These are phyloP conservation scores for Sander vitreus DNA, from an alignment of 2,113 vertebrate genomes.

Conservation along the genomic window DNA sequence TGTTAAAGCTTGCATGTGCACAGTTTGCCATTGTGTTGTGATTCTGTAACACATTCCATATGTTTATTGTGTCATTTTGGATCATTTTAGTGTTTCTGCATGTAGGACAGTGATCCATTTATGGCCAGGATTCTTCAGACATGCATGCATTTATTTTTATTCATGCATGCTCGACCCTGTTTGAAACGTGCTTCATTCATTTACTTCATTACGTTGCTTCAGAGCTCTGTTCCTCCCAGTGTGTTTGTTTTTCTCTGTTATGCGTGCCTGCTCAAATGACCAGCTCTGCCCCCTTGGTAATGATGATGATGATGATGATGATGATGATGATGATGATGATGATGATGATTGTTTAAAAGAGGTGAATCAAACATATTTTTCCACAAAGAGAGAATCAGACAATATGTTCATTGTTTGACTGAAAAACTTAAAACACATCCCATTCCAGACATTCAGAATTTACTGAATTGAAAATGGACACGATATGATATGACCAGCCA, in stretches of 20 bases:
- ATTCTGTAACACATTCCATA: background rate
- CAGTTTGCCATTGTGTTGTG: slow-evolving; percentile 11
- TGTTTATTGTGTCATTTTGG: background rate
- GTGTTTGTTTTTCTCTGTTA: slow-evolving; percentile 42
- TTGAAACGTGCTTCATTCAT: slow-evolving; percentile 5
- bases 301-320: slow-evolving; percentile 24
- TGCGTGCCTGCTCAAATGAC: slow-evolving; percentile 42
- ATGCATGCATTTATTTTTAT: slow-evolving; percentile 44
- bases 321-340: slow-evolving; percentile 17
- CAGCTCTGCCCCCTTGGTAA: slow-evolving; percentile 2
- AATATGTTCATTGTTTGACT: background rate
- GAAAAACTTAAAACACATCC: background rate
- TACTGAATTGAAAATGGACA: slow-evolving; percentile 6
- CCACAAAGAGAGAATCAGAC: slow-evolving; percentile 5
- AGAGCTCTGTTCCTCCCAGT: slow-evolving; percentile 6
- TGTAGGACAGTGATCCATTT: slow-evolving; percentile 16
- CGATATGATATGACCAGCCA: background rate
- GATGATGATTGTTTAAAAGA: background rate
- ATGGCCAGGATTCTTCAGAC: background rate
- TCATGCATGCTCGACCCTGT: slow-evolving; percentile 31
- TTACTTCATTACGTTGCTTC: slow-evolving; percentile 24
- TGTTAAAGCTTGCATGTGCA: slow-evolving; percentile 38
- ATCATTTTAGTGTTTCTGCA: slow-evolving; percentile 21
- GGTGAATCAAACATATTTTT: background rate
- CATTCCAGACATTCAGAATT: slow-evolving; percentile 4